phyloP scores from a whole-genome alignment of 2,888 invertebrate genomes.

The Apomyelois bistriatella region DNA sequence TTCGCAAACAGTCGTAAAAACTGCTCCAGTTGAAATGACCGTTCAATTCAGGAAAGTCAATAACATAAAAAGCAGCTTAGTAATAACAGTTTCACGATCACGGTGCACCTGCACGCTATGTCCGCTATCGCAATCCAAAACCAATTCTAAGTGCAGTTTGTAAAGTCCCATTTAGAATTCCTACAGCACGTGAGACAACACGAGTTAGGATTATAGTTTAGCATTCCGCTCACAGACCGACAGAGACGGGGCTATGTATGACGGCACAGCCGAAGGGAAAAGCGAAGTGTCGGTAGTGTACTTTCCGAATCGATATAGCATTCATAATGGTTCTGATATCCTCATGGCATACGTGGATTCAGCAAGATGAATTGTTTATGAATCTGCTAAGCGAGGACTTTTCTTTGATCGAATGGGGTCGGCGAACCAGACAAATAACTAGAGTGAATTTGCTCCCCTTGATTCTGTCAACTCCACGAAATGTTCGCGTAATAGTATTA shows the following conservation, averaged over 20 bases:
- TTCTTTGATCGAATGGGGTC: conserved; percentile 50
- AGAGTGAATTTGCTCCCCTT: conserved; percentile 43
- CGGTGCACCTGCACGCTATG: conserved; percentile 42
- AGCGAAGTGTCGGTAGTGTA: conserved; percentile 41
- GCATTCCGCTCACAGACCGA: conserved; percentile 48
- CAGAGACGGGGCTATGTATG: conserved; percentile 45
- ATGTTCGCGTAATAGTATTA: conserved; percentile 56
- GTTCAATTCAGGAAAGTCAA: conserved; percentile 41
- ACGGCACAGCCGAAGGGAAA: conserved; percentile 38
- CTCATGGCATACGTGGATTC: conserved; percentile 45
- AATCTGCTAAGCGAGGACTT: conserved; percentile 35
- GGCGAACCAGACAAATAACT: conserved; percentile 64
- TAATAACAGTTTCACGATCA: conserved; percentile 45
- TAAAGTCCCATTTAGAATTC: conserved; percentile 51
- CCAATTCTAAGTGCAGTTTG: conserved; percentile 48
- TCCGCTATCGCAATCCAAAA: conserved; percentile 43
- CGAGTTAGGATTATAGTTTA: conserved; percentile 49
- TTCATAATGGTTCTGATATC: conserved; percentile 45
- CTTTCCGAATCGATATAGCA: conserved; percentile 51
- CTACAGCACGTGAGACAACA: conserved; percentile 35
- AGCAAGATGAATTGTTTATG: conserved; percentile 59
- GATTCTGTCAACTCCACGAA: conserved; percentile 45
- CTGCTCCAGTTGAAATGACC: conserved; percentile 28
- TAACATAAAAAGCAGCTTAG: conserved; percentile 33
- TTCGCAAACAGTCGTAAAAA: conserved; percentile 15